Conservation (phyloP, 37 sponge, comb jelly and placozoan genomes). For the Amphimedon queenslandica region DNA sequence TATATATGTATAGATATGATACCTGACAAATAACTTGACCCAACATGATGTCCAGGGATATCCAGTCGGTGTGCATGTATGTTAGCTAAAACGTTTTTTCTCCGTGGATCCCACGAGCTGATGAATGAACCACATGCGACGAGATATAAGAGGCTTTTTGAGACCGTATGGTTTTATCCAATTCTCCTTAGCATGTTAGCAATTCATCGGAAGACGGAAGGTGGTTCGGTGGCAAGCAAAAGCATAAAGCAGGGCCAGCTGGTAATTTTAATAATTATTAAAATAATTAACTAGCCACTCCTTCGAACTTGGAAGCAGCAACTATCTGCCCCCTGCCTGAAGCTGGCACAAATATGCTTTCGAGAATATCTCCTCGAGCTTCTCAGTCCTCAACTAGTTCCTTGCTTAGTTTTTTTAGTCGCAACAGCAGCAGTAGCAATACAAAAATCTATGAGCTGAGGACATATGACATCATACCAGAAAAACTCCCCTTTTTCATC, state of each 20-base stretch:
- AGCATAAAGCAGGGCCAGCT: no score
- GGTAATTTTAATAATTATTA: no score
- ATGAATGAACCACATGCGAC: slow-evolving; percentile 78
- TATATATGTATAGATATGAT: no score
- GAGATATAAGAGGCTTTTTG: slow-evolving; percentile 83
- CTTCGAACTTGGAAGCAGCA: no score
- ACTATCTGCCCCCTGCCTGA: no score
- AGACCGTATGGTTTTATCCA: slow-evolving; percentile 91
- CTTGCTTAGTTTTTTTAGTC: no score
- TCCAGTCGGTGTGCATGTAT: slow-evolving; percentile 71
- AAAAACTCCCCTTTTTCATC: slow-evolving; percentile 18
- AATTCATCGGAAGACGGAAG: slow-evolving; percentile 78
- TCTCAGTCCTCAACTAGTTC: no score
- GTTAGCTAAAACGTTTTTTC: slow-evolving; percentile 85
- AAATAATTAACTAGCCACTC: not conserved
- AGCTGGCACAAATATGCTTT: no score
- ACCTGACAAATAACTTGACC: slow-evolving; percentile 51
- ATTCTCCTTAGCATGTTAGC: no score
- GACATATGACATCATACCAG: slow-evolving; percentile 32
- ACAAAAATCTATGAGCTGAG: slow-evolving; percentile 59
- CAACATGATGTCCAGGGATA: slow-evolving; percentile 73
- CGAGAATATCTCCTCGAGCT: no score
- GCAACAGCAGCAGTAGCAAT: not conserved
- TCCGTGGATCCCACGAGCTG: slow-evolving; percentile 85
- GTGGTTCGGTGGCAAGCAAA: slow-evolving; percentile 90